Evolutionary conservation across 2,113 vertebrate species (phyloP).

Genomic region (Clarias gariepinus): DNA sequence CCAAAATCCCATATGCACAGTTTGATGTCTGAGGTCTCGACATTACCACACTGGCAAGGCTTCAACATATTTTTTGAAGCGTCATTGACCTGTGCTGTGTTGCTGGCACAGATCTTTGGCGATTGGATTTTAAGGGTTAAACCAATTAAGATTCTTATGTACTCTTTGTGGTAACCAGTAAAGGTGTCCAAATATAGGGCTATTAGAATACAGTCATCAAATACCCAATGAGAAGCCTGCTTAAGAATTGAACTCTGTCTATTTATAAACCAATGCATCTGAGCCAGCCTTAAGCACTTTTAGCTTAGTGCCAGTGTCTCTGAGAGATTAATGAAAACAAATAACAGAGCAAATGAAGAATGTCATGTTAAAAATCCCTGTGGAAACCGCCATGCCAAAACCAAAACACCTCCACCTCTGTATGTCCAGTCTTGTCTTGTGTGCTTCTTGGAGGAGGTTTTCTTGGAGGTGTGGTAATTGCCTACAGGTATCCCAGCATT

Average conservation of each 20-base stretch:
- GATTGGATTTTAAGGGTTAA: neutral
- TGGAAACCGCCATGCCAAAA: conserved; percentile 43
- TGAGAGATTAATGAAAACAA: conserved; percentile 51
- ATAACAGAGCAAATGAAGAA: conserved; percentile 51
- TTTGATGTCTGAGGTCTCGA: too few species aligned
- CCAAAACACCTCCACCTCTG: conserved; percentile 43
- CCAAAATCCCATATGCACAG: too few species aligned
- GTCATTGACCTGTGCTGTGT: too few species aligned
- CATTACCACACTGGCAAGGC: too few species aligned
- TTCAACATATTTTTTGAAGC: too few species aligned
- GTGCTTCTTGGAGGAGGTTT: conserved; percentile 23
- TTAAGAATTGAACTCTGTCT: neutral
- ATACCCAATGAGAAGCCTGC: neutral
- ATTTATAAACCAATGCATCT: conserved; percentile 16
- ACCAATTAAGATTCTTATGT: neutral
- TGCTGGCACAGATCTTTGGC: too few species aligned
- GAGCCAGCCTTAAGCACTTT: conserved; percentile 20
- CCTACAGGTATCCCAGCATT: conserved; percentile 34
- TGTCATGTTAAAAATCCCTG: conserved; percentile 51
- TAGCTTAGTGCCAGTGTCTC: conserved; percentile 26
- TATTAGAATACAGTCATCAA: neutral
- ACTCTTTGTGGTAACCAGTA: neutral
- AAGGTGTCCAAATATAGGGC: neutral
- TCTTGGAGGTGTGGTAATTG: conserved; percentile 30
- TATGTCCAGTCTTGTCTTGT: conserved; percentile 53